Percentiles rank a stretch among this genome's conserved stretches.
Evolutionary conservation across 2,113 vertebrate species (phyloP).

Genomic region (Cottus gobio): DNA sequence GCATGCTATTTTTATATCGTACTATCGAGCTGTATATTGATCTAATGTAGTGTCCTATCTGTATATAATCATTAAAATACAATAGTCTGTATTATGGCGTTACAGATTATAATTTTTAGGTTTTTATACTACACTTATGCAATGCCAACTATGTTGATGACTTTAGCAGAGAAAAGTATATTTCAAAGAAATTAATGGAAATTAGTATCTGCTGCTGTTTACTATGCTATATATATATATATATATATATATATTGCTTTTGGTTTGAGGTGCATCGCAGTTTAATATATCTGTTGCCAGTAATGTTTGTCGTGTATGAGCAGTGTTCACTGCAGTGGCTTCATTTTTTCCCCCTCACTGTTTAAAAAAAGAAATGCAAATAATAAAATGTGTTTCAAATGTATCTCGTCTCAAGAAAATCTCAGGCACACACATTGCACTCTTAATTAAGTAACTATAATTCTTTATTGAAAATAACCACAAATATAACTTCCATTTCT

Average conservation of each 20-base stretch:
- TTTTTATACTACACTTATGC: conserved; percentile 73
- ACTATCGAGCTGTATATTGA: conserved; percentile 55
- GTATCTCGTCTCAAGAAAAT: background rate
- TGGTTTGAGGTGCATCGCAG: conserved; percentile 25
- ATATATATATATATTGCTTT: conserved; percentile 48
- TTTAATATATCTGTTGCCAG: conserved; percentile 39
- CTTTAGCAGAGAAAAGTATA: conserved; percentile 43
- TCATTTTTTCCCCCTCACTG: conserved; percentile 9
- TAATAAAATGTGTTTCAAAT: conserved; percentile 18
- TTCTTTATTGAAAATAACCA: conserved; percentile 41
- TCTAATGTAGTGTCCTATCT: conserved; percentile 28
- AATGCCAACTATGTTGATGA: conserved; percentile 51
- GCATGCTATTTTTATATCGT: conserved; percentile 79
- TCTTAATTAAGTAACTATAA: conserved; percentile 22
- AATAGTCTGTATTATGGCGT: conserved; percentile 30
- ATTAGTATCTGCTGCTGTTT: conserved; percentile 44
- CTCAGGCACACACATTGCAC: background rate
- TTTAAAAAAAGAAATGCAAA: conserved; percentile 50
- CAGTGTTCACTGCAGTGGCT: conserved; percentile 31
- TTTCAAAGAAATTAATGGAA: conserved; percentile 58
- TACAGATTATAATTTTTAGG: conserved; percentile 63
- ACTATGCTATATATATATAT: conserved; percentile 35
- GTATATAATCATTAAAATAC: conserved; percentile 43
- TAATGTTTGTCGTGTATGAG: conserved; percentile 15
- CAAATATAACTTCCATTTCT: conserved; percentile 34